Conservation (phyloP, 2,113 vertebrate genomes). For the Syngnathus scovelli region DNA sequence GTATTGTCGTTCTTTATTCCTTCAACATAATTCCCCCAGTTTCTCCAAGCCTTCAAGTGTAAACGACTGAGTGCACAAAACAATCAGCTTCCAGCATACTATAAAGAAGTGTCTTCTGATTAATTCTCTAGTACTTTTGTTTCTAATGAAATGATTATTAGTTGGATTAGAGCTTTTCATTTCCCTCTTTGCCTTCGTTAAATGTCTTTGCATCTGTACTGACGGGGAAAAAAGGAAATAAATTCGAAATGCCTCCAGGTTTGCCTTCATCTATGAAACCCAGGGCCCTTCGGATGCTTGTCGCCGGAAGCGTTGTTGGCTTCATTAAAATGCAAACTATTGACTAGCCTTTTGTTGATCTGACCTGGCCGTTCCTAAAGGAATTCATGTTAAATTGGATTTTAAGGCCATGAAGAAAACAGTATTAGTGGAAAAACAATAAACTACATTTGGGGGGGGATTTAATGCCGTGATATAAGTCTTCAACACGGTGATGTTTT, state of each 20-base stretch:
- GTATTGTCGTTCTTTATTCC: background rate
- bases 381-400: slow-evolving; percentile 24
- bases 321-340: slow-evolving; percentile 33
- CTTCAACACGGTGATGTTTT: background rate
- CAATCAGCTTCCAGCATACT: background rate
- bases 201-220: background rate
- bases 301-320: background rate
- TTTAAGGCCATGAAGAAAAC: background rate
- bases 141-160: background rate
- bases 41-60: background rate
- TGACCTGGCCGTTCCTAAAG: slow-evolving; percentile 7
- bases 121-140: background rate
- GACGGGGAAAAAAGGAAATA: background rate
- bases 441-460: background rate
- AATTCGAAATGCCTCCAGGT: background rate
- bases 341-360: slow-evolving; percentile 32
- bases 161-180: background rate
- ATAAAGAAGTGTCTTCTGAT: background rate
- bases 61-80: background rate
- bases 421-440: background rate
- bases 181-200: background rate
- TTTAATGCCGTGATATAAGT: background rate
- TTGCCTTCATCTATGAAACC: background rate
- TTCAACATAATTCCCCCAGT: background rate
- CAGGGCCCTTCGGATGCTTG: background rate